Evolutionary conservation across 2,797 vertebrate genomes (phyloP).

Genomic region (Triplophysa bombifrons): DNA sequence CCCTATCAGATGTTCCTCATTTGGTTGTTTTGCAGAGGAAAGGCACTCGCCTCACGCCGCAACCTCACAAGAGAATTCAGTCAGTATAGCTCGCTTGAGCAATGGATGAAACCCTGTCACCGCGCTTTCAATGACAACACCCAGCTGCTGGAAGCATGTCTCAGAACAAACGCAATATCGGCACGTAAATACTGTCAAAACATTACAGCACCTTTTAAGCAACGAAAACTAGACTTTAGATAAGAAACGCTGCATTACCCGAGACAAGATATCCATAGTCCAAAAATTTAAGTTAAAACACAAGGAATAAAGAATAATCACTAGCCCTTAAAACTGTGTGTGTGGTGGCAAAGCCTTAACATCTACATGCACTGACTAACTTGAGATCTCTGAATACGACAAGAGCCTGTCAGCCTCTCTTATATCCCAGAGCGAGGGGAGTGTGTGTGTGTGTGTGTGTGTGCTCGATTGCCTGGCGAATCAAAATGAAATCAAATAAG

Average conservation of each 20-base stretch:
- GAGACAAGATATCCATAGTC: slow-evolving; percentile 43
- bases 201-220: background rate
- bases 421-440: slow-evolving; percentile 37
- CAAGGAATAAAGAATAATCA: background rate
- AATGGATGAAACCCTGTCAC: background rate
- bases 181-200: background rate
- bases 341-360: slow-evolving; percentile 1
- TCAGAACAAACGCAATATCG: background rate
- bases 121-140: background rate
- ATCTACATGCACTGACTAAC: slow-evolving; percentile 12
- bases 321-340: slow-evolving; percentile 3
- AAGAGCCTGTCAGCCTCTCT: slow-evolving; percentile 25
- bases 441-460: slow-evolving; percentile 9
- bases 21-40: slow-evolving; percentile 31
- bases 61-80: slow-evolving; percentile 10
- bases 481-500: slow-evolving; percentile 55
- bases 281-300: background rate
- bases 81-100: background rate
- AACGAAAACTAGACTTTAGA: background rate
- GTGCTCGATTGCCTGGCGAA: slow-evolving; percentile 31
- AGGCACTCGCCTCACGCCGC: slow-evolving; percentile 25
- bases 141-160: background rate
- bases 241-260: slow-evolving; percentile 20
- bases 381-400: slow-evolving; percentile 26
- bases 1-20: slow-evolving; percentile 53